Conservation (phyloP, 2,797 vertebrate genomes). For the Trematomus bernacchii region DNA sequence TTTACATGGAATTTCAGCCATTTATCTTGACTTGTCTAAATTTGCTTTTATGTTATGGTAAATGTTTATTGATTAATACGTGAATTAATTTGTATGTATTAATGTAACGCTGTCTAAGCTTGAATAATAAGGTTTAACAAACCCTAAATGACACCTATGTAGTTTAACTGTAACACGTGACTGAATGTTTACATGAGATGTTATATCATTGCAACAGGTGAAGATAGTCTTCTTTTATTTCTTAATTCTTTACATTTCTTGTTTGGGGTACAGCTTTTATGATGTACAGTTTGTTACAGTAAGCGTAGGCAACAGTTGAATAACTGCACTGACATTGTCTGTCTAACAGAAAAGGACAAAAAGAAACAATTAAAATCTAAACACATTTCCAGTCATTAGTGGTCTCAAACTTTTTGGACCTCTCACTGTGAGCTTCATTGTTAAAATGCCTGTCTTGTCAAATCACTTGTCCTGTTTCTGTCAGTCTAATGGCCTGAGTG, state of each 20-base stretch:
- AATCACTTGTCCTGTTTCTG: slow-evolving; percentile 53
- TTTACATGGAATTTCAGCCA: neutral
- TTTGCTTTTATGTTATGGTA: neutral
- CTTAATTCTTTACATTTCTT: neutral
- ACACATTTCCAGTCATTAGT: neutral
- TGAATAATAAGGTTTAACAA: neutral
- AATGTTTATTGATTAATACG: accelerated
- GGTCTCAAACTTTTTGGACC: neutral
- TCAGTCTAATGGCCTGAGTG: slow-evolving; percentile 60
- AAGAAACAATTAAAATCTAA: neutral
- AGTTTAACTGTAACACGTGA: slow-evolving; percentile 12
- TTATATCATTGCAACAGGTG: neutral
- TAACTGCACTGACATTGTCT: neutral
- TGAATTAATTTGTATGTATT: slow-evolving; percentile 9
- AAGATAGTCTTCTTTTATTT: neutral
- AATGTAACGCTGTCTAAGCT: neutral
- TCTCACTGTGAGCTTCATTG: slow-evolving; percentile 19
- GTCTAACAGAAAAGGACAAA: neutral
- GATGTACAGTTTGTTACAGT: neutral
- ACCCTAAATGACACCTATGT: neutral
- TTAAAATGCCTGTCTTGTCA: slow-evolving; percentile 40
- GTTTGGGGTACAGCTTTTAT: neutral
- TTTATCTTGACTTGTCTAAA: neutral
- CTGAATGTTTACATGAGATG: neutral
- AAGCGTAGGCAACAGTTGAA: neutral